Base-by-base conservation (phyloP, 2,888 invertebrate genomes). In the Harpalus rubripes region DNA sequence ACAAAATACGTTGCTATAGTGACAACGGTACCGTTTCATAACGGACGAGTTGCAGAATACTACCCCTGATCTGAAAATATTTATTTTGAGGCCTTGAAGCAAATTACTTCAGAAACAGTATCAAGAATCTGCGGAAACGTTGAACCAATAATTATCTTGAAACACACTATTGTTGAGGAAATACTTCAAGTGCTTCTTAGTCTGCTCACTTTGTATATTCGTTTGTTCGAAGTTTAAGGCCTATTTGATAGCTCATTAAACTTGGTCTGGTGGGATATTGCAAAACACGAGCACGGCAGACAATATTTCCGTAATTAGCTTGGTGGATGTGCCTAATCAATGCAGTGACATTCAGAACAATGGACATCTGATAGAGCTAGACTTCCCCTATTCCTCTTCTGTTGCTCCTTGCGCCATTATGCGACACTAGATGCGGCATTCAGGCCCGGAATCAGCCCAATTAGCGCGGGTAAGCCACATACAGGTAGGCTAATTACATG, bases 161-260 rank as follows among this genome's bases (percentile, higher is more conserved):
- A 32, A 32, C 32, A 32, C 5, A 5, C 32, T 83, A 63, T 76
- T 41, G 68, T 44, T 7, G 8, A 58, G 59, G 39, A 68, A 72
- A 68, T 72, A 72, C 39, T 72, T 56, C 72, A 72, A 68, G 68
- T 52, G 72, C 44, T 74, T 44, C 44, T 72, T 72, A 41, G 68
- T 72, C 68, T 78, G 86, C 87, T 86, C 87, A 86, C 87, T 87
- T 87, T 87, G 87, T 87, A 86, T 87, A 87, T 87, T 88, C 87
- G 87, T 86, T 86, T 82, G 22, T 86, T 84, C 78, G 84, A 87
- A 88, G 87, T 87, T 87, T 87, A 87, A 86, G 87, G 87, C 87
- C 86, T 86, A 86, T 87, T 87, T 88, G 88, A 88, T 88, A 88
- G 87, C 87, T 88, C 88, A 87, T 88, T 88, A 88, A 88, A 88